Evolutionary conservation across 2,113 vertebrate genomes (phyloP).

Genomic region (Psammodynastes pulverulentus): DNA sequence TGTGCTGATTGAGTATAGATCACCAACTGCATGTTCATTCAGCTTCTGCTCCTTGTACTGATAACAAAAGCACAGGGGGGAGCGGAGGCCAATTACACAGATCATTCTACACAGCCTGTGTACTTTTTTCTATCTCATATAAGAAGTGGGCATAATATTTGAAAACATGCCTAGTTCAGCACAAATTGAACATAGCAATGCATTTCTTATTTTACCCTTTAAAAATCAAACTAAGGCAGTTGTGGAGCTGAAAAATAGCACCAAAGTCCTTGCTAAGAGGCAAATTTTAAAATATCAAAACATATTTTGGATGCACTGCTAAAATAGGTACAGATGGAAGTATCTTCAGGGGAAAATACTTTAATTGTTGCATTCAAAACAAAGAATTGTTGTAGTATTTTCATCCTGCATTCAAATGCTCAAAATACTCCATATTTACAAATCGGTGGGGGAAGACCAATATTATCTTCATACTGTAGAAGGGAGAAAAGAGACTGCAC

Average conservation of each 20-base stretch:
- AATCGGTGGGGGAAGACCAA: neutral
- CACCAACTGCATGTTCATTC: neutral
- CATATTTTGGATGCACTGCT: neutral
- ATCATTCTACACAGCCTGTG: neutral
- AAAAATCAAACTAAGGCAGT: neutral
- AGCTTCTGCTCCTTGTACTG: neutral
- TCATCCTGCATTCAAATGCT: neutral
- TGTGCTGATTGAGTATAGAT: neutral
- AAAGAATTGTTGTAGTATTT: neutral
- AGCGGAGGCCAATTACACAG: neutral
- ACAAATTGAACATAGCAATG: neutral
- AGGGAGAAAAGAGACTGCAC: neutral
- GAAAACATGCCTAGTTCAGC: neutral
- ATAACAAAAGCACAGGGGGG: neutral
- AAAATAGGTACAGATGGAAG: neutral
- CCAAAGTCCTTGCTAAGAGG: neutral
- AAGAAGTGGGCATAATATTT: neutral
- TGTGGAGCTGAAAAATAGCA: neutral
- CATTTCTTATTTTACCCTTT: neutral
- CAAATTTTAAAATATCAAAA: neutral
- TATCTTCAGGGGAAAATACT: neutral
- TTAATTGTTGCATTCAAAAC: neutral
- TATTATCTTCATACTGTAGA: neutral
- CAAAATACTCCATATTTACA: neutral
- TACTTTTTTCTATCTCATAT: neutral